Conservation (phyloP, 2,113 vertebrate species). For the Choloepus hoffmanni region DNA sequence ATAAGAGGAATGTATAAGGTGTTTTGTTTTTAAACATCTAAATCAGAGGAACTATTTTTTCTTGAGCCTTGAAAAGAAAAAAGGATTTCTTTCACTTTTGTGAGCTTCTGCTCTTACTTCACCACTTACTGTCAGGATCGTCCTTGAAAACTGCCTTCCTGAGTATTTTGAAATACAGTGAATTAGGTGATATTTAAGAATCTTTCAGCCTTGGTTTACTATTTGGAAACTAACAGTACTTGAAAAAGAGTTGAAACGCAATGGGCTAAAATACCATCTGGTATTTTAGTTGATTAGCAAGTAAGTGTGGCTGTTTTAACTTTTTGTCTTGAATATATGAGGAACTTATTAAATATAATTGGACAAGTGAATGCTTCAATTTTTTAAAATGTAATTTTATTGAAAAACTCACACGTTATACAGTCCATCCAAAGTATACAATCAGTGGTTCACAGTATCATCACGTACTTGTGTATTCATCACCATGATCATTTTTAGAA, state of each 20-base stretch:
- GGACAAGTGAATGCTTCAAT: background rate
- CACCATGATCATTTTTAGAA: too few relatives aligned
- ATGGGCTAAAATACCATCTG: background rate
- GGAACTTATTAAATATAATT: background rate
- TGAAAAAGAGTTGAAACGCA: background rate
- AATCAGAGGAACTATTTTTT: background rate
- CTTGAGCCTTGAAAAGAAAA: slow-evolving; percentile 24
- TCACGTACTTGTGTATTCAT: too few relatives aligned
- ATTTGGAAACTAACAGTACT: background rate
- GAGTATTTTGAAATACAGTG: slow-evolving; percentile 17
- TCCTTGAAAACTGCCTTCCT: background rate
- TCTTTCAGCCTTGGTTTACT: background rate
- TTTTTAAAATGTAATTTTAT: too few relatives aligned
- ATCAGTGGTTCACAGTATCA: too few relatives aligned
- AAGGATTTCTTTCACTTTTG: background rate
- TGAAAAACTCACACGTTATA: too few relatives aligned
- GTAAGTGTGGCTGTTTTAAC: background rate
- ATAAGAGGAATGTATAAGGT: background rate
- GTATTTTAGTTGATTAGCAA: background rate
- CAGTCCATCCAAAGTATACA: too few relatives aligned
- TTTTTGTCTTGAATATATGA: background rate
- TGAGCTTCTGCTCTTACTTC: background rate
- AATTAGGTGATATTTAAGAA: slow-evolving; percentile 7
- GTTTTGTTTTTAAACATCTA: slow-evolving; percentile 31
- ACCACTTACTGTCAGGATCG: background rate